These are phyloP conservation scores for Pipistrellus kuhlii DNA, from an alignment of 2,797 vertebrate species.

Conservation along the genomic window DNA sequence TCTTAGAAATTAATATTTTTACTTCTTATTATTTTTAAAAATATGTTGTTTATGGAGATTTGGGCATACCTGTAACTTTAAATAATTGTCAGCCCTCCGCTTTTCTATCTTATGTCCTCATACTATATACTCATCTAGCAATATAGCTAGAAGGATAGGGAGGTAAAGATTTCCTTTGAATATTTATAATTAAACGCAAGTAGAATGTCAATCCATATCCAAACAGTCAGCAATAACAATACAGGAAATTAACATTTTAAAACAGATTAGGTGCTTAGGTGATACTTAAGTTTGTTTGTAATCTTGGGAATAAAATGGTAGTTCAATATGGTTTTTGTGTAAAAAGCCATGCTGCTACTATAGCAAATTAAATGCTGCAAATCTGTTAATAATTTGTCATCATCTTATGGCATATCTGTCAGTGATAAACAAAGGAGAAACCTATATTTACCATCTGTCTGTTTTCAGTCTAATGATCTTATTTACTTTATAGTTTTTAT, in stretches of 20 bases:
- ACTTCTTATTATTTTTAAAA: background rate
- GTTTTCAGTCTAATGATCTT: constrained; percentile 13
- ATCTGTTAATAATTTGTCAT: constrained; percentile 47
- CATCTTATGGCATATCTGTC: background rate
- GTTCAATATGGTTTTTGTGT: constrained; percentile 7
- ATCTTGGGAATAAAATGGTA: constrained; percentile 33
- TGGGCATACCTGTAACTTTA: constrained; percentile 19
- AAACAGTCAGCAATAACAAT: background rate
- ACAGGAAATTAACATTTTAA: constrained; percentile 48
- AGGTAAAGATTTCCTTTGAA: constrained; percentile 51
- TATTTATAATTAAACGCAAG: background rate
- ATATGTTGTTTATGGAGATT: constrained; percentile 54
- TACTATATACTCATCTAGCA: constrained; percentile 34
- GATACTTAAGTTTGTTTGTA: background rate
- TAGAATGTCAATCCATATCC: constrained; percentile 5
- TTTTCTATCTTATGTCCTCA: background rate
- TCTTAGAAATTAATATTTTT: constrained; percentile 32
- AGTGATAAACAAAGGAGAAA: constrained; percentile 43
- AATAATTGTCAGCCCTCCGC: background rate
- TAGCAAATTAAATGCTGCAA: constrained; percentile 42
- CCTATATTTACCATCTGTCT: background rate
- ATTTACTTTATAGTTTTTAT: constrained; percentile 51
- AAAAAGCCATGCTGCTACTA: background rate
- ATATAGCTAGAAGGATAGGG: background rate
- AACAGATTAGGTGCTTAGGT: constrained; percentile 22